A percentile compares a stretch with the other conserved stretches of the same genome.
These are phyloP conservation scores for Andrena camellia DNA, from an alignment of 2,888 invertebrate species.

Conservation along the genomic window DNA sequence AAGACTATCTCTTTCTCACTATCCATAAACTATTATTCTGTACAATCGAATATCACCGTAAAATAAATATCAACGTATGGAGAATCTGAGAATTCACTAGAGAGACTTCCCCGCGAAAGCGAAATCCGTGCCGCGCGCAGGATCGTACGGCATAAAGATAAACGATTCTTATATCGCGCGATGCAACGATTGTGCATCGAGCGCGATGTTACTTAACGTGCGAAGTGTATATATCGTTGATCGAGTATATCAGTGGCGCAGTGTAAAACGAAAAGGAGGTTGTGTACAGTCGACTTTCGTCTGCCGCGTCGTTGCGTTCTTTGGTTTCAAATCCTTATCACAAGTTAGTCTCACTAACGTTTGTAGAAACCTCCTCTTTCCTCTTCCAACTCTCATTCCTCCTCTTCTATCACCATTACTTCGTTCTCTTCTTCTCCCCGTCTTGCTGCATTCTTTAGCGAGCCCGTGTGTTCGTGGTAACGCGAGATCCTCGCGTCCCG, in stretches of 20 bases:
- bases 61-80: not conserved
- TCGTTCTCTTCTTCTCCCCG: not conserved
- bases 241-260: slow-evolving; percentile 60
- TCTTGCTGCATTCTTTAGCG: slow-evolving; percentile 8
- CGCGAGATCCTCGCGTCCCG: slow-evolving; percentile 25
- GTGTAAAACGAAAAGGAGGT: slow-evolving; percentile 62
- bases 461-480: slow-evolving; percentile 27
- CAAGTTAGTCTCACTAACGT: slow-evolving; percentile 76
- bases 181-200: slow-evolving; percentile 58
- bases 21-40: not conserved
- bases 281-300: slow-evolving; percentile 64
- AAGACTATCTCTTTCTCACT: not conserved
- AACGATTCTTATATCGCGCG: slow-evolving; percentile 62
- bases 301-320: slow-evolving; percentile 74
- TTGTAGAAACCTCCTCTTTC: slow-evolving; percentile 42
- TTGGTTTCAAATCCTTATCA: slow-evolving; percentile 81
- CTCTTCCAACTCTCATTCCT: not conserved
- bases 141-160: slow-evolving; percentile 51
- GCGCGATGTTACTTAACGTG: slow-evolving; percentile 52
- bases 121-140: slow-evolving; percentile 37
- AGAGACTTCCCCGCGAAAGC: slow-evolving; percentile 14
- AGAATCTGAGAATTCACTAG: not conserved
- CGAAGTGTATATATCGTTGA: slow-evolving; percentile 58
- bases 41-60: not conserved
- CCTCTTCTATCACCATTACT: not conserved